A percentile compares a stretch with the other conserved stretches of the same genome.
Evolutionary conservation across 2,797 vertebrate species (phyloP).

Genomic region (Fistularia commersonii): DNA sequence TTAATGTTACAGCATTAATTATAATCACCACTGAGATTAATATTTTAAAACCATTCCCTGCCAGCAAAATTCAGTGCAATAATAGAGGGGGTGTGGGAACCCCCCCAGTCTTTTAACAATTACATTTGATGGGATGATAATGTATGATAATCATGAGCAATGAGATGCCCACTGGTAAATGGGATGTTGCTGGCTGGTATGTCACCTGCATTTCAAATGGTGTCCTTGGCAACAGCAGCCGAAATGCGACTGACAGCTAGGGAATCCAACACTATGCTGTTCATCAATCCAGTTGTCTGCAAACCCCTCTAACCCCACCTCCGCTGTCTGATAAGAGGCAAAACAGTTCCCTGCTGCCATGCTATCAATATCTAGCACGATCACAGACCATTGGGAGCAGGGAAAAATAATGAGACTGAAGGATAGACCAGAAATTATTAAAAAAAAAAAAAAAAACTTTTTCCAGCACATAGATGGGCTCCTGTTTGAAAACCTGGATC

Average conservation of each 20-base stretch:
- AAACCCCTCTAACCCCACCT: slow-evolving; percentile 42
- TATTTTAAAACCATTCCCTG: slow-evolving; percentile 66
- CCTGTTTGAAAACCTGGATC: slow-evolving; percentile 43
- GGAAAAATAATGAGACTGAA: slow-evolving; percentile 55
- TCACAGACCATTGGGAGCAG: slow-evolving; percentile 60
- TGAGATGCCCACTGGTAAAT: slow-evolving; percentile 88
- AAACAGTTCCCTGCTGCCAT: slow-evolving; percentile 52
- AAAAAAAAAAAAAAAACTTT: slow-evolving; percentile 8
- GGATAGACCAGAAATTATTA: slow-evolving; percentile 49
- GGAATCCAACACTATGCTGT: slow-evolving; percentile 66
- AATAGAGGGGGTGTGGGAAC: slow-evolving; percentile 73
- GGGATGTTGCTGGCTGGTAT: slow-evolving; percentile 81
- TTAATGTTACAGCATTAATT: slow-evolving; percentile 33
- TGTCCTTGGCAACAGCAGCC: slow-evolving; percentile 74
- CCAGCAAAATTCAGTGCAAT: slow-evolving; percentile 58
- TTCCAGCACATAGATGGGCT: slow-evolving; percentile 17
- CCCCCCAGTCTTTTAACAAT: slow-evolving; percentile 79
- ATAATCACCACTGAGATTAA: slow-evolving; percentile 66
- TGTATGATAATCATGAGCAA: slow-evolving; percentile 95
- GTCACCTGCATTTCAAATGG: slow-evolving; percentile 94
- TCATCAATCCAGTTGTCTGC: slow-evolving; percentile 54
- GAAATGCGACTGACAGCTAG: slow-evolving; percentile 83
- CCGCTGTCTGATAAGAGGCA: slow-evolving; percentile 67
- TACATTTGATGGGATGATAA: slow-evolving; percentile 97
- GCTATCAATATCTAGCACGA: slow-evolving; percentile 63